Conservation (phyloP, 2,888 invertebrate genomes). For the Eilema depressum region DNA sequence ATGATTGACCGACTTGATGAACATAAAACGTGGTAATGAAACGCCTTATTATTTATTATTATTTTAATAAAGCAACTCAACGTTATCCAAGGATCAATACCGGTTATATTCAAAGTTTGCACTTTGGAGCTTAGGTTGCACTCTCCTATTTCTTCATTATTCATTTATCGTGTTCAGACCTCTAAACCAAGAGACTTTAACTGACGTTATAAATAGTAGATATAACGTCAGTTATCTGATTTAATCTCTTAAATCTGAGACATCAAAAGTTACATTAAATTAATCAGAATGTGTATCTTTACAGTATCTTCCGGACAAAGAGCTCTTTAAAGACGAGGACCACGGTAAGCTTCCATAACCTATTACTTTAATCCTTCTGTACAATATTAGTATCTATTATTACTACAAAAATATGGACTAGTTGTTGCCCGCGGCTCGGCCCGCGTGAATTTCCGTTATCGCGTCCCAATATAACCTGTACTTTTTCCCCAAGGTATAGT, state of each 20-base stretch:
- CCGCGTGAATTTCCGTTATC: too few species aligned
- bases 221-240: constrained; percentile 84
- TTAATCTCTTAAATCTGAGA: not conserved
- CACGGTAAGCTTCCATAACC: constrained; percentile 88
- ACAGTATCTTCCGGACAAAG: constrained; percentile 88
- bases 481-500: too few species aligned
- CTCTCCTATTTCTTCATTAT: too few species aligned
- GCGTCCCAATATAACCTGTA: too few species aligned
- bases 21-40: not conserved
- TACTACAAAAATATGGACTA: not conserved
- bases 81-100: too few species aligned
- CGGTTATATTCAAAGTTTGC: too few species aligned
- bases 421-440: too few species aligned
- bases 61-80: not conserved
- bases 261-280: not conserved
- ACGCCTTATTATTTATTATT: not conserved
- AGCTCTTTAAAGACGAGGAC: constrained; percentile 94
- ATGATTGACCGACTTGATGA: not conserved
- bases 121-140: not conserved
- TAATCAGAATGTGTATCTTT: constrained; percentile 36
- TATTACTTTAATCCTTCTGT: constrained; percentile 3
- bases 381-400: not conserved
- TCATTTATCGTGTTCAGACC: too few species aligned
- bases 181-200: too few species aligned
- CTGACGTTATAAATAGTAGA: too few species aligned